Conservation (phyloP, 2,888 invertebrate genomes). For the Philereme vetulata region DNA sequence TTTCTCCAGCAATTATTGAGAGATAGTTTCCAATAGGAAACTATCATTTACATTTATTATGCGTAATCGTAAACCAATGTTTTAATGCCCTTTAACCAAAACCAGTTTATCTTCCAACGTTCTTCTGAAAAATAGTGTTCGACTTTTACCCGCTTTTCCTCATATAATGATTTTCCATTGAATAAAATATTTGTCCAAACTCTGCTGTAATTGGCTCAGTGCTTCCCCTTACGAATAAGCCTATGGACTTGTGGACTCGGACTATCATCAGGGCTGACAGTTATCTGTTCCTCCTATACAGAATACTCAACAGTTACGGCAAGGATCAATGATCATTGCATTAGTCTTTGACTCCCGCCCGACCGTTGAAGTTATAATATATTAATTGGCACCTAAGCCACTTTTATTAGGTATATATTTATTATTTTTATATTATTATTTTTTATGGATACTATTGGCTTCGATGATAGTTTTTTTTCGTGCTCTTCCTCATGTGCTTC, state of each 20-base stretch:
- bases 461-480: too few relatives aligned
- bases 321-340: not conserved
- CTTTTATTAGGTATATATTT: too few relatives aligned
- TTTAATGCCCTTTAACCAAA: constrained; percentile 13
- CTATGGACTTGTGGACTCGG: constrained; percentile 1
- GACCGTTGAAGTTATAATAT: too few relatives aligned
- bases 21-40: constrained; percentile 20
- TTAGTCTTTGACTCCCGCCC: too few relatives aligned
- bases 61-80: constrained; percentile 12
- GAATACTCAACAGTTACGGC: too few relatives aligned
- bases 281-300: constrained; percentile 10
- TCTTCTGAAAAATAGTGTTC: too few relatives aligned
- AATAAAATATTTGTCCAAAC: constrained; percentile 38
- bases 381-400: too few relatives aligned
- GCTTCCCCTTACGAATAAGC: constrained; percentile 23
- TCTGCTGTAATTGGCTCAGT: constrained; percentile 31
- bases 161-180: constrained; percentile 21
- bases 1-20: constrained; percentile 12
- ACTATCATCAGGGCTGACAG: constrained; percentile 30
- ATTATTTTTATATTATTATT: too few relatives aligned
- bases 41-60: constrained; percentile 13
- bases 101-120: constrained; percentile 5
- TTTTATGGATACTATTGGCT: too few relatives aligned
- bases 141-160: constrained; percentile 3
- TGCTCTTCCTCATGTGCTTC: too few relatives aligned